Percentiles rank a stretch among this genome's conserved stretches.
Evolutionary conservation across 2,113 vertebrate species (phyloP).

Genomic region (Corydoras sp.): DNA sequence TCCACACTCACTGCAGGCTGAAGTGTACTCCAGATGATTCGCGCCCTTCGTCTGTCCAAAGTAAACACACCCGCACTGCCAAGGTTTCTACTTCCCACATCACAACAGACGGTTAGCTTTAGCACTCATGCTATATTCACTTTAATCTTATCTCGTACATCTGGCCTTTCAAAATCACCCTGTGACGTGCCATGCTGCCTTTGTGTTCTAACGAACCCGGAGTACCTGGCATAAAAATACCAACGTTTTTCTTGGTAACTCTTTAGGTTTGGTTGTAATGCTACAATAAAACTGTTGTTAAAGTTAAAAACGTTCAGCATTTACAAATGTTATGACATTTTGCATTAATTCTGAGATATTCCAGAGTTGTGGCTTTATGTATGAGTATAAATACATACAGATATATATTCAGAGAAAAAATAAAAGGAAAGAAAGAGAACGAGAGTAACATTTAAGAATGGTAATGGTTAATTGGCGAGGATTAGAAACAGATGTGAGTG

Average conservation of each 20-base stretch:
- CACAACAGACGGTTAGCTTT: neutral
- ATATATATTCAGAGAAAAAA: conserved; percentile 3
- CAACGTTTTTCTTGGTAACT: neutral
- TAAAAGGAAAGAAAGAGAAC: conserved; percentile 33
- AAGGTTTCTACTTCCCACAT: neutral
- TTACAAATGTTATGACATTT: neutral
- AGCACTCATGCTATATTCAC: conserved; percentile 1
- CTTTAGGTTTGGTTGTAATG: neutral
- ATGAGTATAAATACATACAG: conserved; percentile 1
- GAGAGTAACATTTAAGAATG: conserved; percentile 21
- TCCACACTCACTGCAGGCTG: conserved; percentile 38
- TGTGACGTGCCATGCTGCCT: neutral
- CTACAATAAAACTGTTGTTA: no score
- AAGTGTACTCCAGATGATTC: conserved; percentile 28
- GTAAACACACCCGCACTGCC: conserved; percentile 53
- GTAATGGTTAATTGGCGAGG: conserved; percentile 59
- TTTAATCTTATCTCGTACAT: neutral
- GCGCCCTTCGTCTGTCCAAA: conserved; percentile 50
- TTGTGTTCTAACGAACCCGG: neutral
- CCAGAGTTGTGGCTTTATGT: no score
- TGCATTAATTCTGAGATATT: neutral
- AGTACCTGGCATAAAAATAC: neutral
- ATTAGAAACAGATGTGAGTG: conserved; percentile 67
- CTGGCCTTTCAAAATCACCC: neutral
- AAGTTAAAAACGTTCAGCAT: no score